Evolutionary conservation across 2,888 invertebrate species (phyloP), one percentile per base, ranked within the genome.

Genomic region (Archips crataeganus): DNA sequence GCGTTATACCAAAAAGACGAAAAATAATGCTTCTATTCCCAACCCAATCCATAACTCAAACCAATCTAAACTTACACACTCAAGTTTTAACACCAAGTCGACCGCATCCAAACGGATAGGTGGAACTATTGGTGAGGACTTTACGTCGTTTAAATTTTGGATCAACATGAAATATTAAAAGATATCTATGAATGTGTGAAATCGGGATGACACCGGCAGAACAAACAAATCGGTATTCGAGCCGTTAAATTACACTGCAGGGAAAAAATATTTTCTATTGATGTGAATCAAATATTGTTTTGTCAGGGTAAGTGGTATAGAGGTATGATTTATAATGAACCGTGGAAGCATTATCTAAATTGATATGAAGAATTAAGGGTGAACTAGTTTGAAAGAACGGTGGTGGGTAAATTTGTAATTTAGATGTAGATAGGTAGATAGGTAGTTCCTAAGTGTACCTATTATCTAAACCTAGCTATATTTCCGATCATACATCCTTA

Each of bases 141-240:
- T 75, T 75, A 64, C 8, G 64, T 23, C n/a, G 23, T 71, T 75
- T 32, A 42, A 54, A 32, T 15, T 62, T 39, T 70, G 10, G 47
- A 49, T 10, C 15, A 9, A 59, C 80, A 79, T 80, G 84, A 84
- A 88, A 89, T 89, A 87, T 89, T 89, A 90, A 89, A 90, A 85
- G 85, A 89, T 85, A 86, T 74, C 82, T 81, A 83, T 83, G 84
- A 80, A 92, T 87, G 92, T 92, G 92, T 92, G 92, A 93, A 92
- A 90, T 88, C 86, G 87, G 86, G 84, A 86, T 87, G 91, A 91
- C 89, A 89, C 84, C 81, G 81, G 80, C 82, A 81, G 78, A 82
- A 87, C 83, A 86, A 85, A 86, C 79, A 85, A 82, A 81, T 81
- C 81, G 72, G 77, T 77, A 74, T 75, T 74, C 69, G 54, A 65